Percentiles rank a stretch among this genome's conserved stretches.
phyloP scores from a whole-genome alignment of 2,797 vertebrate species.

The Eulemur rubriventer region DNA sequence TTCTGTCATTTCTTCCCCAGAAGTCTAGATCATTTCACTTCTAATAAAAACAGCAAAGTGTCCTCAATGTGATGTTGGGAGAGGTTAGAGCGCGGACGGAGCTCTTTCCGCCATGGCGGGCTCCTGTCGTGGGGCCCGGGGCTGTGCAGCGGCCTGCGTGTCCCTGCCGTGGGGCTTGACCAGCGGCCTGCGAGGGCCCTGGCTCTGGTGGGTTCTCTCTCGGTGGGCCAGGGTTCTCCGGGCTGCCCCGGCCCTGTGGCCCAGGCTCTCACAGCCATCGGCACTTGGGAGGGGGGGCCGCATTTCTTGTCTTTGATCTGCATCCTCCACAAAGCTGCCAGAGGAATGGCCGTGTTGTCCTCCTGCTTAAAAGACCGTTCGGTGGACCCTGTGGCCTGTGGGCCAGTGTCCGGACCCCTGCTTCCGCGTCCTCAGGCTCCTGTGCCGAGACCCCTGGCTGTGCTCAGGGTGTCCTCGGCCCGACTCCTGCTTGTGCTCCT shows the following conservation, averaged over 20 bases:
- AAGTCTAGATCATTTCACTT: not conserved
- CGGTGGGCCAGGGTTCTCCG: not conserved
- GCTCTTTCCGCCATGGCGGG: too few species aligned
- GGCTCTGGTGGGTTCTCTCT: not conserved
- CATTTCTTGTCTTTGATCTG: not conserved
- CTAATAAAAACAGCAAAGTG: not conserved
- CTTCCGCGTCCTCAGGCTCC: fast-evolving
- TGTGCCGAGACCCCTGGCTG: not conserved
- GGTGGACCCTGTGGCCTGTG: not conserved
- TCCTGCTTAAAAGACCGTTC: not conserved
- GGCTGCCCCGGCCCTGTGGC: not conserved
- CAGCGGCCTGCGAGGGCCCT: not conserved
- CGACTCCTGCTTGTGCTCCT: not conserved
- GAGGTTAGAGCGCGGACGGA: not conserved
- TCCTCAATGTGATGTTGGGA: not conserved
- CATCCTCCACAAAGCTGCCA: not conserved
- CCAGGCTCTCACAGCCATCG: not conserved
- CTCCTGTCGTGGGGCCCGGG: not conserved
- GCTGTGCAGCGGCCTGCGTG: too few species aligned
- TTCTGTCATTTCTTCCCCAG: not conserved
- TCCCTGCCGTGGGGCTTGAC: not conserved
- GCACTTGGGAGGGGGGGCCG: not conserved
- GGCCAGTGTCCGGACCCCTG: too few species aligned
- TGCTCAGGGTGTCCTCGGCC: not conserved
- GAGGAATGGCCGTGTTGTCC: not conserved